Base-by-base conservation (phyloP, 37 sponge, comb jelly and placozoan genomes). In the Halichondria panicea region DNA sequence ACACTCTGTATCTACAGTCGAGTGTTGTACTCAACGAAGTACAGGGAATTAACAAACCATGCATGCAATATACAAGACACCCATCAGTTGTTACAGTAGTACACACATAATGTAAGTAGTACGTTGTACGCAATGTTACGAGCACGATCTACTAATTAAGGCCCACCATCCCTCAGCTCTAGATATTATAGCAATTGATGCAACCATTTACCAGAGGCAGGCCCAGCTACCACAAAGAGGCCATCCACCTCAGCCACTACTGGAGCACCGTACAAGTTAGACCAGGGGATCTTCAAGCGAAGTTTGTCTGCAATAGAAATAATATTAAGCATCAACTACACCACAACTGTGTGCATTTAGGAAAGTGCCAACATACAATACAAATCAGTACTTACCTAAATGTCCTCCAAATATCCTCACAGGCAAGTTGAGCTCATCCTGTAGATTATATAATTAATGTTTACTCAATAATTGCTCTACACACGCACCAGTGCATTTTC, bases 401-500 rank as follows among this genome's bases (percentile, higher is more conserved):
- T 82, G 60, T 34, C 87, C 87, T 43, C 68, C 66, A 42, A 43
- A 73, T 18, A 91, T 53, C 22, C 85, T 42, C 24, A 90, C n/a
- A 8, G 90, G 90, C 0, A 90, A 63, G 37, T 90, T 65, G 30
- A 90, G 54, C 63, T 84, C 65, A 62, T 68, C 79, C 90, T 90
- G 57, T 68, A 2, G 25, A 63, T 43, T 30, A 42, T 9, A 36
- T 43, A 43, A 54, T 44, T 32, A 55, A 28, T 32, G 54, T 27
- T 24, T 59, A 59, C 22, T 59, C 8, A 59, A 18, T 24, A 25
- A 18, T 24, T 24, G 61, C 11, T 54, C 52, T 18, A 18, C 52
- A 48, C 11, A 18, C 87, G 61, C 63, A 90, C 91, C 79, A 91
- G 61, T 38, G 88, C 92, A 79, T 82, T 86, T 24, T 86, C 83